Base-by-base conservation (phyloP, 2,113 vertebrate genomes). In the Coptodon bakossiorum region DNA sequence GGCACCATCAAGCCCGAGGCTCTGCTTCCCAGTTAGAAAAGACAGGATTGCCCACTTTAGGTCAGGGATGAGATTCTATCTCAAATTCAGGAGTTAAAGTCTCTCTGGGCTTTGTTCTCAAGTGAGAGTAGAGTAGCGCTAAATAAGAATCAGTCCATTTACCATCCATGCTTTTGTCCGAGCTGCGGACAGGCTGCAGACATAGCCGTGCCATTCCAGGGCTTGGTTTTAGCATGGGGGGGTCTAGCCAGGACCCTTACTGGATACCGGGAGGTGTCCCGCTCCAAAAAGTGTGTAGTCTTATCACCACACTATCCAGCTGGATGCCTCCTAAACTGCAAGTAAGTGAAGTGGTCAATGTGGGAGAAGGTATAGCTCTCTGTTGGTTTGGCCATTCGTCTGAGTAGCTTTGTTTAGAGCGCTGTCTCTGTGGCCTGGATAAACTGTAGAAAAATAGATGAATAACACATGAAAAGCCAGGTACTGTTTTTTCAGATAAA, bases 311-410 rank as follows among this genome's bases (percentile, higher is more conserved):
- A 34, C 57, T 10, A 61, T 61, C 57, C 29, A 61, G 57, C 57
- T 19, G 43, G 6, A 50, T 50, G 24, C 24, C 24, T 76, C 9
- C 9, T 48, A 17, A 19, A 31, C 16, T 50, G 24, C 4, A 78
- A 50, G 43, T 17, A 50, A 11, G 43, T 19, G 24, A 10, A 78
- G 7, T 10, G 0, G 27, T 48, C 45, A 19, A 4, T 19, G 24
- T 19, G 43, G 16, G 14, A 48, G 16, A 45, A 0, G 40, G 3
- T 78, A n/a, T 50, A 0, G 5, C 4, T 48, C 24, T 50, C 43
- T 12, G 0, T 3, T 29, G n/a, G n/a, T n/a, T 54, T 54, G 53
- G 68, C 9, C 14, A 29, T 29, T 6, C 2, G 1, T 1, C n/a
- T 0, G 22, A 1, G 68, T 29, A 73, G 68, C 5, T 48, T 10